Base-by-base conservation (phyloP, 2,797 vertebrate genomes). In the Diplodus puntazzo region DNA sequence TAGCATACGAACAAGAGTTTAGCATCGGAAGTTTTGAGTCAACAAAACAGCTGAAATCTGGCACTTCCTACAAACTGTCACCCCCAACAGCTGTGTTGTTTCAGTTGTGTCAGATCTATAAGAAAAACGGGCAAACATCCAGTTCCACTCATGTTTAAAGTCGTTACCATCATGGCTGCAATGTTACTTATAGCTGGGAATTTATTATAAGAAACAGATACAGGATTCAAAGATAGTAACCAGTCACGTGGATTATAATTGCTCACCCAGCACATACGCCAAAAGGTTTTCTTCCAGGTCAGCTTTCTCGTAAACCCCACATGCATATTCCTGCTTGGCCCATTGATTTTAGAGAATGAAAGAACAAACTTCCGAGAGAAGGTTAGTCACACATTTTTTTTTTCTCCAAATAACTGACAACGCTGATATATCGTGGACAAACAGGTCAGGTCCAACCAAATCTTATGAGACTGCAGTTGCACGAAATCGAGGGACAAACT, bases 21-120 rank as follows among this genome's bases (percentile, higher is more conserved):
- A 43, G 7, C 45, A 16, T 17, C 34, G 23, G 18, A 46, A 5
- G 18, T 16, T 80, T 25, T 48, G 52, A 67, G 39, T 57, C n/a
- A 74, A n/a, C 48, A 73, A 76, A 66, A 48, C 46, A 45, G 7
- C 10, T 39, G 14, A 52, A 75, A 34, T 43, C 27, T 67, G 16
- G 20, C 11, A 39, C 27, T 57, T 62, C 4, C 18, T 53, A 14
- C 21, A 30, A 20, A 5, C 25, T 34, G 17, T 30, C 16, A 21
- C 48, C 6, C 1, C n/a, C 7, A 14, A 52, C 52, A 68, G 30
- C 55, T 16, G 46, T 11, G 12, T 50, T 13, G 45, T 46, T 46
- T 46, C 45, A 46, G 18, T 27, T 13, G 16, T 11, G 3, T 25
- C 30, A 61, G 10, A 20, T 42, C 8, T 10, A 6, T 14, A 46